Percentiles rank a stretch among this genome's conserved stretches.
These are phyloP conservation scores for Arctopsyche grandis DNA, from an alignment of 1,140 invertebrate genomes.

Conservation along the genomic window DNA sequence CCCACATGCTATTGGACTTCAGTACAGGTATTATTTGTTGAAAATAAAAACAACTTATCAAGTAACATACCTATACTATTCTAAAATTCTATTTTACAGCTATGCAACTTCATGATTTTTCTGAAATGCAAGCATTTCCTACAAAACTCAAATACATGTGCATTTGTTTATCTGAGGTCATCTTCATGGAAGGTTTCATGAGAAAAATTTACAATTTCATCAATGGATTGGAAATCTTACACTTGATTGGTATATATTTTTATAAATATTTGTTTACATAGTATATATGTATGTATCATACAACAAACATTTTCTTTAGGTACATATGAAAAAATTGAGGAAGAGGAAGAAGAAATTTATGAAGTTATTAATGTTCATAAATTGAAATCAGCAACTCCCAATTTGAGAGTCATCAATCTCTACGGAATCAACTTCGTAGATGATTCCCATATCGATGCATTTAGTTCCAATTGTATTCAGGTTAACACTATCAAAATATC, in stretches of 20 bases:
- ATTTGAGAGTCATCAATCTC: conserved; percentile 93
- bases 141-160: conserved; percentile 97
- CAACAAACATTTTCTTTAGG: conserved; percentile 72
- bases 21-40: conserved; percentile 76
- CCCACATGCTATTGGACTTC: conserved; percentile 96
- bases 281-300: background rate
- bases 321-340: conserved; percentile 98
- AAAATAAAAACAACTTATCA: background rate
- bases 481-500: conserved; percentile 58
- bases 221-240: conserved; percentile 97
- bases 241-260: conserved; percentile 85
- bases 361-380: conserved; percentile 99
- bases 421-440: conserved; percentile 99
- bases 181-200: conserved; percentile 99
- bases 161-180: conserved; percentile 98
- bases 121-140: conserved; percentile 97
- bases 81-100: conserved; percentile 66
- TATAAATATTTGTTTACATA: conserved; percentile 12
- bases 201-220: conserved; percentile 99
- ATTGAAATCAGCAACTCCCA: conserved; percentile 95
- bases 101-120: conserved; percentile 99
- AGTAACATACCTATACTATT: background rate
- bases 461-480: conserved; percentile 93
- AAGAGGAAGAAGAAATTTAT: conserved; percentile 99
- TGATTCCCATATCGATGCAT: conserved; percentile 98